Evolutionary conservation across 2,888 invertebrate species (phyloP), one percentile per base, ranked within the genome.

Genomic region (Gortyna flavago): DNA sequence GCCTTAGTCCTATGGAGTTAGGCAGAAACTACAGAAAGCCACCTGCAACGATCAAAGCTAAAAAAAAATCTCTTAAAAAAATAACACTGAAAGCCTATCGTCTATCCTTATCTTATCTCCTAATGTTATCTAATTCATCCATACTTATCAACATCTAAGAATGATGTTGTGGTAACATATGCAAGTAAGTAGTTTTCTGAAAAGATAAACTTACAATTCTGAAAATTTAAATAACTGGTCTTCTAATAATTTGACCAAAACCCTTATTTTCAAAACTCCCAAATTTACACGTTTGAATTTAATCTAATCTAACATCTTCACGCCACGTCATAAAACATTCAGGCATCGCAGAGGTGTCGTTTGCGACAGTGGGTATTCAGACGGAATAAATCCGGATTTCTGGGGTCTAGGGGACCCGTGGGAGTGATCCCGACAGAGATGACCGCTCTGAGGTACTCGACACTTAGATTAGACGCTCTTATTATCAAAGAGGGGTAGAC

Each of bases 391-490:
- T 96, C 95, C 95, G 92, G 93, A 92, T 92, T 92, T 90, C 92
- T 92, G 92, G 93, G 93, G 94, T 93, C 92, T 94, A 95, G 93
- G 91, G 92, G 93, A 89, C 97, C 95, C 96, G 80, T 83, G 97
- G 96, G 97, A 96, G 94, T 94, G 91, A 95, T 96, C 93, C 92
- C 92, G 91, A 92, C 93, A 90, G 95, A 95, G 96, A 96, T 96
- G 96, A 96, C 96, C 96, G 95, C 93, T 93, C 93, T 92, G 92
- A 94, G 93, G 94, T 94, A 93, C 94, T 94, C 93, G 91, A 94
- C 95, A 94, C 95, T 95, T 94, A 93, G 95, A 95, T 95, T 94
- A 95, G 93, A 93, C 92, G 90, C 93, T 93, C 93, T 93, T 93
- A 92, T 92, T 93, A 92, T 89, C 87, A 87, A 87, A 75, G 61